Conservation (phyloP, 2,113 vertebrate species). For the Zapornia atra region DNA sequence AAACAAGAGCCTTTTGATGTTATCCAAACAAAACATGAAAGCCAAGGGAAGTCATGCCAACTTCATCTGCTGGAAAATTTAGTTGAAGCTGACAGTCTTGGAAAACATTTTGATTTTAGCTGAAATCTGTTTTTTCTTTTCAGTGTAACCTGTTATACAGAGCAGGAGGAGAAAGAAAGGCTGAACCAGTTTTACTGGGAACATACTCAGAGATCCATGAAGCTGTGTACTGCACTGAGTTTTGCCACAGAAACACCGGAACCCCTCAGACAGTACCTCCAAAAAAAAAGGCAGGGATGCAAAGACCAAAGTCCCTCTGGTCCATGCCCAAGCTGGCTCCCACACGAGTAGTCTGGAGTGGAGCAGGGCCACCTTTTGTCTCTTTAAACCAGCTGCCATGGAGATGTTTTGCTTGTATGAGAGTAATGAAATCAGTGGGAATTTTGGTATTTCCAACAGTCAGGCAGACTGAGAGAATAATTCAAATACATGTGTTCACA, state of each 20-base stretch:
- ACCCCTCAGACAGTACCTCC: not conserved
- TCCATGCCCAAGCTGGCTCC: not conserved
- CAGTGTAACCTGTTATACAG: not conserved
- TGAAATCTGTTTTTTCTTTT: not conserved
- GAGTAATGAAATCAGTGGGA: not conserved
- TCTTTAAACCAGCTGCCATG: not conserved
- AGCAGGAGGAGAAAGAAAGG: not conserved
- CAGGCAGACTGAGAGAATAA: not conserved
- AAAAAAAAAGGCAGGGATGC: not conserved
- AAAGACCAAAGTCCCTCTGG: not conserved
- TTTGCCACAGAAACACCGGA: not conserved
- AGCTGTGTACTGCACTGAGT: not conserved
- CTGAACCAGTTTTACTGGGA: not conserved
- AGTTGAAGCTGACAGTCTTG: not conserved
- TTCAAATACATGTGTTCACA: not conserved
- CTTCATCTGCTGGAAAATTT: not conserved
- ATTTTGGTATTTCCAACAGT: not conserved
- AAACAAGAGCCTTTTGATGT: not conserved
- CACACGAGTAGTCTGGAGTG: not conserved
- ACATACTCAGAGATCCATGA: not conserved
- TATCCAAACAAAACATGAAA: conserved; percentile 16
- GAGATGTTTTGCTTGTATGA: not conserved
- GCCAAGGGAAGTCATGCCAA: conserved; percentile 2
- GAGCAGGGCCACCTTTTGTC: not conserved
- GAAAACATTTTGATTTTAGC: not conserved